Conservation (phyloP, 2,113 vertebrate species). For the Serilophus lunatus region DNA sequence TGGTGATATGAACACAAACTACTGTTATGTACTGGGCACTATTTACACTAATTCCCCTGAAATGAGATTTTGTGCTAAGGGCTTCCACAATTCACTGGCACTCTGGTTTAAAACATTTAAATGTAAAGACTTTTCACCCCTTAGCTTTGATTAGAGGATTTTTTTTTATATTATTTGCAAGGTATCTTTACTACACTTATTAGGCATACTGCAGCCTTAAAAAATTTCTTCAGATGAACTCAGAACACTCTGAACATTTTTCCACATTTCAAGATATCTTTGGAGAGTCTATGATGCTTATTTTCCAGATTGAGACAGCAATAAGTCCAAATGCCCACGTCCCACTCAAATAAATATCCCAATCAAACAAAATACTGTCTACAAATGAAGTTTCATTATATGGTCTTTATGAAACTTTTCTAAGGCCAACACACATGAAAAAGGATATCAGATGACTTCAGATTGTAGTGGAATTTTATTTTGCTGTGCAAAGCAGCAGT, state of each 20-base stretch:
- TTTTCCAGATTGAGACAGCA: neutral
- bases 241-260: neutral
- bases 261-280: neutral
- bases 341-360: neutral
- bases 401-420: neutral
- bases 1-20: neutral
- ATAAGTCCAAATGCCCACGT: neutral
- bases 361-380: neutral
- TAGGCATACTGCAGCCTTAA: neutral
- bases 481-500: neutral
- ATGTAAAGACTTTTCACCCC: neutral
- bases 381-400: neutral
- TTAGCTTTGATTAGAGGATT: neutral
- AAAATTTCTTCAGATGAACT: neutral
- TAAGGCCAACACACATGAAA: neutral
- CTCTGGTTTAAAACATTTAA: neutral
- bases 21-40: neutral
- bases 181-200: neutral
- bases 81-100: neutral
- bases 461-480: neutral
- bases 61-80: neutral
- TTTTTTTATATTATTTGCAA: neutral
- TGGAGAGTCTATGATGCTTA: neutral
- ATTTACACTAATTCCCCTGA: neutral
- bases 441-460: neutral